Evolutionary conservation across 2,797 vertebrate genomes (phyloP).

Genomic region (Arctocebus calabarensis): DNA sequence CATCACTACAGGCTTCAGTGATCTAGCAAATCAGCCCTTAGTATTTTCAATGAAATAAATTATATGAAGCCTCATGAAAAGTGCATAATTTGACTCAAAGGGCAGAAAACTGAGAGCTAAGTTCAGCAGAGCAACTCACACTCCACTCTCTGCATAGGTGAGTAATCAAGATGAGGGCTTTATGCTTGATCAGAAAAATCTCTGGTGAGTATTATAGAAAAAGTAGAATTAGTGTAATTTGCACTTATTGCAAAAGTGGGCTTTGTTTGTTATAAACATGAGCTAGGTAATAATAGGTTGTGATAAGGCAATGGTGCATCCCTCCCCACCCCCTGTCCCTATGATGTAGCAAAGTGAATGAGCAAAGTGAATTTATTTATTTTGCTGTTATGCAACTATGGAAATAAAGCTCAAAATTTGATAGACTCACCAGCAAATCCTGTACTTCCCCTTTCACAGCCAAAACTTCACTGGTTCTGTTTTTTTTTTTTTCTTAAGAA

Average conservation of each 20-base stretch:
- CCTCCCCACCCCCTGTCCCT: background rate
- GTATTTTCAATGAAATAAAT: conserved; percentile 42
- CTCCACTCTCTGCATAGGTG: background rate
- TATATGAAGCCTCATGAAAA: conserved; percentile 37
- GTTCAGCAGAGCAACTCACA: background rate
- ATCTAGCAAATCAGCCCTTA: conserved; percentile 8
- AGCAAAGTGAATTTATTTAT: conserved; percentile 12
- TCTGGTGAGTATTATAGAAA: background rate
- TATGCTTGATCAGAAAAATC: conserved; percentile 10
- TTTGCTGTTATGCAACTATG: background rate
- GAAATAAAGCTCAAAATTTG: background rate
- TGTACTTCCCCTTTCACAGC: background rate
- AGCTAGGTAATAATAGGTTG: background rate
- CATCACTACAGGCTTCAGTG: background rate
- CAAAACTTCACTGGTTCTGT: background rate
- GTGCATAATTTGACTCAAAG: conserved; percentile 27
- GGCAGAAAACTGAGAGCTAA: conserved; percentile 17
- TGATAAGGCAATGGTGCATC: background rate
- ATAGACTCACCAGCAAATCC: conserved; percentile 17
- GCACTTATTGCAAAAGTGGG: background rate
- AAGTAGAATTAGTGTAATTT: background rate
- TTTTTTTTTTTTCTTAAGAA: conserved; percentile 17
- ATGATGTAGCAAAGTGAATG: too few species aligned
- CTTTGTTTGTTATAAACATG: conserved; percentile 12
- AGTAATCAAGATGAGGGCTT: background rate